Evolutionary conservation across 2,797 vertebrate species (phyloP).

Genomic region (Passerculus sandwichensis): DNA sequence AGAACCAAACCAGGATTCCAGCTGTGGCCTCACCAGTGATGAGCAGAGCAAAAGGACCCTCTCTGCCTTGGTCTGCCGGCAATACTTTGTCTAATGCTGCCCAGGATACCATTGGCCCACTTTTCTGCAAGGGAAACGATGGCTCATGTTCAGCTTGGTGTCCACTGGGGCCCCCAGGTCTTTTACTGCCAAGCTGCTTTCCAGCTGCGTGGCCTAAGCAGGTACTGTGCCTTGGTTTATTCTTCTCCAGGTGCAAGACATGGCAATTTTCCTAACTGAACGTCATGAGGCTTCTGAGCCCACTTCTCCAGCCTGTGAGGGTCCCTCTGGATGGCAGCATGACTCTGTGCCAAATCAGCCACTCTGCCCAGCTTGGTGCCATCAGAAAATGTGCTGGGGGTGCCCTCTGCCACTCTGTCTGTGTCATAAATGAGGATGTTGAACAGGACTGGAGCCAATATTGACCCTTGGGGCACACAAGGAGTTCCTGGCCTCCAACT

Average conservation of each 20-base stretch:
- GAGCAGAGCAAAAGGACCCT: not conserved
- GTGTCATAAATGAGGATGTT: not conserved
- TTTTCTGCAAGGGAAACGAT: not conserved
- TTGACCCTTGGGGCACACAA: not conserved
- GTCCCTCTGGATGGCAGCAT: not conserved
- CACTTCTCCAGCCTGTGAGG: not conserved
- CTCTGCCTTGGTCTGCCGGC: not conserved
- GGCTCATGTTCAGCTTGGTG: not conserved
- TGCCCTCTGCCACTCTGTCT: not conserved
- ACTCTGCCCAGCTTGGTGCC: not conserved
- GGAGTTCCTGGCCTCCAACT: not conserved
- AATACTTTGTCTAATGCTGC: not conserved
- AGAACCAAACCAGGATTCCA: not conserved
- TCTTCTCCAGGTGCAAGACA: not conserved
- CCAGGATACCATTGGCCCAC: not conserved
- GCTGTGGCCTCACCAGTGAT: not conserved
- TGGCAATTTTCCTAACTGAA: not conserved
- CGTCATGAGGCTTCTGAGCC: not conserved
- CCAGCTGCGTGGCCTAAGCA: not conserved
- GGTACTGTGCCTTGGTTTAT: not conserved
- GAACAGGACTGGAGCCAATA: not conserved
- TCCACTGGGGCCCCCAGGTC: not conserved
- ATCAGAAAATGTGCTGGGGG: not conserved
- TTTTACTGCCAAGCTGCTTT: not conserved
- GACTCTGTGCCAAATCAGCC: accelerated